These are phyloP conservation scores for Brenthis ino DNA, from an alignment of 2,888 invertebrate species.

Conservation along the genomic window DNA sequence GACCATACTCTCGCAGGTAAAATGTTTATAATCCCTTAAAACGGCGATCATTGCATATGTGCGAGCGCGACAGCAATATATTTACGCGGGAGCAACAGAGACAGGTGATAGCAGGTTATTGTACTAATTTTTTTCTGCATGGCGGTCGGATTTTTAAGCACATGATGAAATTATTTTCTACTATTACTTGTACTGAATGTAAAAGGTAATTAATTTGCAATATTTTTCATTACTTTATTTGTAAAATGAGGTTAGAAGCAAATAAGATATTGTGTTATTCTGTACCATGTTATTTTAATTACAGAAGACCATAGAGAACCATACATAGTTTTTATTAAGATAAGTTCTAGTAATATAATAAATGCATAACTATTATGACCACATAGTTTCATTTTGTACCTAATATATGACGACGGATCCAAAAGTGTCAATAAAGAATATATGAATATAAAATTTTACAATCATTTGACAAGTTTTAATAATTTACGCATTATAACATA, in stretches of 20 bases:
- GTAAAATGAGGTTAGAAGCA: slow-evolving; percentile 9
- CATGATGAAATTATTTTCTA: no score
- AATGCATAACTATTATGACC: slow-evolving; percentile 61
- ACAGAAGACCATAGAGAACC: slow-evolving; percentile 35
- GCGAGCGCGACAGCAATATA: no score
- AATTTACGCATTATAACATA: background rate
- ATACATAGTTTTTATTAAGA: slow-evolving; percentile 38
- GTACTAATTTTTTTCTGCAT: no score
- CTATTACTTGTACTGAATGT: no score
- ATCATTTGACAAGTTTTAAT: background rate
- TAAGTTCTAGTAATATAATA: slow-evolving; percentile 56
- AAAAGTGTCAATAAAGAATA: no score
- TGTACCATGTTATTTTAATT: slow-evolving; percentile 39
- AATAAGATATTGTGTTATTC: slow-evolving; percentile 32
- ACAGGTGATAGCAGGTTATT: no score
- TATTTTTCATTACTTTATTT: background rate
- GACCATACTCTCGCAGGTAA: no score
- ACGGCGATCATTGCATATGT: no score
- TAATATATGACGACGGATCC: slow-evolving; percentile 10
- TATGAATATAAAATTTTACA: slow-evolving; percentile 25
- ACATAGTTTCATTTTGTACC: slow-evolving; percentile 47
- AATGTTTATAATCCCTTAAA: no score
- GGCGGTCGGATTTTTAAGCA: no score
- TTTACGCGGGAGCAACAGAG: no score
- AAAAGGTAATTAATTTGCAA: background rate